Evolutionary conservation across 2,888 invertebrate species (phyloP), one percentile per base, ranked within the genome.

Genomic region (Lottia gigantea): DNA sequence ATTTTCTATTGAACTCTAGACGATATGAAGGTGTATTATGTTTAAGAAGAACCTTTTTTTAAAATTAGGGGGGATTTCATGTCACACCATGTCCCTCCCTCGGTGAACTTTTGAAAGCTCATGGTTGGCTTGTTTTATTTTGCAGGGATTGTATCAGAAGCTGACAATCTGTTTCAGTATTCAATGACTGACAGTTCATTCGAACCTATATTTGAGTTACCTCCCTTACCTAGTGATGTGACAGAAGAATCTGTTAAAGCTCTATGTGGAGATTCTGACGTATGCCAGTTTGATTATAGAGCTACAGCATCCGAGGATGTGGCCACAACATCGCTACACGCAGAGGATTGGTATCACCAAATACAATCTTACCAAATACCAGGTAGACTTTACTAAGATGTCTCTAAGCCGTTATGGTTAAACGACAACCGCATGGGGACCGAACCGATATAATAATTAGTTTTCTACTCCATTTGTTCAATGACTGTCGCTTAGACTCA

Each of bases 251-350:
- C 64, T 7, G 66, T 75, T 16, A 46, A 63, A 12, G 19, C 14
- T 2, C 31, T 71, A 15, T 79, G 79, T 55, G 73, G 71, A 14
- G 62, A 65, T 15, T 74, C 75, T 55, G 31, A 14, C 2, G 45
- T 64, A 84, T 97, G 97, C 88, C 92, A 93, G 80, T 97, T 93
- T 84, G 97, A 97, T 86, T 97, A 93, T 85, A 93, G 94, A 0
- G 93, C 95, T 91, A 94, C 95, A 0, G 89, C 95, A 1, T 93
- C 95, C 87, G 90, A 94, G 76, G 95, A 95, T 79, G 91, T 95
- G 90, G 96, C 96, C 0, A 94, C 94, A 84, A 95, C 93, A 82
- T 95, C 96, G 0, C 93, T 93, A 86, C 94, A 94, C 26, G 71
- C 74, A 14, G 67, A 69, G 4, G 49, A 25, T 3, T 70, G 68